Conservation (phyloP, 1,140 invertebrate species). For the Tetragonula clypearis region DNA sequence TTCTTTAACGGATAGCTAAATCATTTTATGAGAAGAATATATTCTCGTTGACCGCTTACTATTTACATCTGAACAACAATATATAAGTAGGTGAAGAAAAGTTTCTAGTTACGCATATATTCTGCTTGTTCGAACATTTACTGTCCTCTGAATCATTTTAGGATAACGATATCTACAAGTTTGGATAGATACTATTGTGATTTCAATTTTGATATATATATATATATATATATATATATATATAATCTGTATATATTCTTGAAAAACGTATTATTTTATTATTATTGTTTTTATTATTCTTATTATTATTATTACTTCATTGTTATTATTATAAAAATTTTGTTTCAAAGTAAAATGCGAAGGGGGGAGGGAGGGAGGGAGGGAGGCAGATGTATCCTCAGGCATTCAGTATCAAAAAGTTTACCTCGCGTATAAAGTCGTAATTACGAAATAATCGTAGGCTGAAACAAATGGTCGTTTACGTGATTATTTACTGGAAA, state of each 20-base stretch:
- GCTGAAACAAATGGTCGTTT: background rate
- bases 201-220: slow-evolving; percentile 32
- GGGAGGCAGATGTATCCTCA: background rate
- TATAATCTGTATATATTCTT: background rate
- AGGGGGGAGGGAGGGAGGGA: too few species aligned
- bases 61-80: background rate
- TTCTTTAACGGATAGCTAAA: background rate
- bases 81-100: slow-evolving; percentile 10
- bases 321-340: background rate
- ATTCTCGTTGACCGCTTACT: slow-evolving; percentile 12
- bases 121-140: slow-evolving; percentile 45
- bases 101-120: slow-evolving; percentile 36
- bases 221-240: too few species aligned
- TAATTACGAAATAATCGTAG: slow-evolving; percentile 53
- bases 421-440: slow-evolving; percentile 37
- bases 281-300: too few species aligned
- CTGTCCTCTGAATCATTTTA: slow-evolving; percentile 3
- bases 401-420: slow-evolving; percentile 4
- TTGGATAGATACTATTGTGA: background rate
- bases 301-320: background rate
- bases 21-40: background rate
- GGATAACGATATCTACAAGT: background rate
- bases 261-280: background rate
- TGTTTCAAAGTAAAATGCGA: background rate
- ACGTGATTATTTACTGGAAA: background rate